Evolutionary conservation across 2,797 vertebrate species (phyloP).

Genomic region (Tenualosa ilisha): DNA sequence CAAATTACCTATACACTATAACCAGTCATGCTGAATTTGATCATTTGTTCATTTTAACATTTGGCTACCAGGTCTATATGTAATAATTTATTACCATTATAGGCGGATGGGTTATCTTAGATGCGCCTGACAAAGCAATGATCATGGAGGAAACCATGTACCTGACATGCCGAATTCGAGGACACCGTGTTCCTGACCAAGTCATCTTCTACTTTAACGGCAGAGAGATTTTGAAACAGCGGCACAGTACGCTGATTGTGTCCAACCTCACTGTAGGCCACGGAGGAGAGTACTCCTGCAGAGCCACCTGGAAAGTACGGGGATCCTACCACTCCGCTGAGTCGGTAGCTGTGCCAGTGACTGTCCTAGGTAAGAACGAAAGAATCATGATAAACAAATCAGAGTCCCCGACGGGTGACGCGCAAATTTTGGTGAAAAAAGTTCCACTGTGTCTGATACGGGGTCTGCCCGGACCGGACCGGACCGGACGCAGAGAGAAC

Average conservation of each 20-base stretch:
- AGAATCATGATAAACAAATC: too few relatives aligned
- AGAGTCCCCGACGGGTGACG: too few relatives aligned
- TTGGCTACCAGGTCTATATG: too few relatives aligned
- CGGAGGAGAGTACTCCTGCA: slow-evolving; percentile 67
- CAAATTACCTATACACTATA: background rate
- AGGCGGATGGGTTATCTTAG: slow-evolving; percentile 69
- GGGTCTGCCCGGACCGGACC: too few relatives aligned
- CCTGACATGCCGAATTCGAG: slow-evolving; percentile 59
- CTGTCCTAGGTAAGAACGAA: slow-evolving; percentile 43
- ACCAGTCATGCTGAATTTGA: background rate
- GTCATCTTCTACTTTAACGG: slow-evolving; percentile 67
- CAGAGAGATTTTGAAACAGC: slow-evolving; percentile 53
- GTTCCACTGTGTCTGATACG: too few relatives aligned
- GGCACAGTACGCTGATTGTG: slow-evolving; percentile 37
- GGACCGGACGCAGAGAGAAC: too few relatives aligned
- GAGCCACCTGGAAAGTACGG: slow-evolving; percentile 59
- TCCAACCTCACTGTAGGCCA: slow-evolving; percentile 50
- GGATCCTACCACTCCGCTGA: slow-evolving; percentile 34
- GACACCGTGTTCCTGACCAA: slow-evolving; percentile 26
- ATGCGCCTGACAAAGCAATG: slow-evolving; percentile 31
- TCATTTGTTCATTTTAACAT: background rate
- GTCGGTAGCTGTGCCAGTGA: slow-evolving; percentile 45
- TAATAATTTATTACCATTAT: background rate
- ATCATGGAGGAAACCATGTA: slow-evolving; percentile 55
- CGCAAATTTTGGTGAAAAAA: too few relatives aligned